Conservation (phyloP, 2,113 vertebrate species). For the Anolis carolinensis region DNA sequence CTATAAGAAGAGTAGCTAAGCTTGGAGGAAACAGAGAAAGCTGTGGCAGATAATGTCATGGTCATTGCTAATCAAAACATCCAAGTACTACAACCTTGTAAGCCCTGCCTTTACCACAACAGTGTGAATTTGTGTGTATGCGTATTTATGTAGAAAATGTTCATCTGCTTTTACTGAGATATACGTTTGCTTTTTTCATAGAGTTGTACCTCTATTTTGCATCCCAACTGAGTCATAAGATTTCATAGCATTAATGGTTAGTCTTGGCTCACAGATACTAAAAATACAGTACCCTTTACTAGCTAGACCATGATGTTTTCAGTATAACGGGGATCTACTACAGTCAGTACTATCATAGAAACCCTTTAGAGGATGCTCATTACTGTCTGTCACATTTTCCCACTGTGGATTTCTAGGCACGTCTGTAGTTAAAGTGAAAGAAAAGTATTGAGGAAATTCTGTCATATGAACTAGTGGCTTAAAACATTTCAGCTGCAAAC, state of each 20-base stretch:
- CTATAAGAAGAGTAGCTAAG: background rate
- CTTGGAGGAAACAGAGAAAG: background rate
- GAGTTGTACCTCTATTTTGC: background rate
- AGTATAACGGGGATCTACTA: constrained; percentile 10
- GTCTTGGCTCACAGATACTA: constrained; percentile 26
- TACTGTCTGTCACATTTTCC: constrained; percentile 26
- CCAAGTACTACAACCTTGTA: too few relatives aligned
- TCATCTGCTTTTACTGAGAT: background rate
- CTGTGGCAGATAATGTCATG: background rate
- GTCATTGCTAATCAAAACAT: too few relatives aligned
- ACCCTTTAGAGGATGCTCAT: constrained; percentile 7
- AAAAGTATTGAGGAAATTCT: background rate
- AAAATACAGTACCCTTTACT: constrained; percentile 9
- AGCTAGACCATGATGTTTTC: background rate
- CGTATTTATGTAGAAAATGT: background rate
- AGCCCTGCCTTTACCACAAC: too few relatives aligned
- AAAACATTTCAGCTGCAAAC: constrained; percentile 25
- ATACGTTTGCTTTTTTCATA: background rate
- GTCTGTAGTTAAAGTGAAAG: background rate
- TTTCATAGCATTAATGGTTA: constrained; percentile 13
- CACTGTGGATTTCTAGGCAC: constrained; percentile 7
- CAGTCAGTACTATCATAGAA: constrained; percentile 29
- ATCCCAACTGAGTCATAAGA: constrained; percentile 22
- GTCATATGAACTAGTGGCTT: background rate
- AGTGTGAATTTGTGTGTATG: too few relatives aligned